phyloP scores from a whole-genome alignment of 2,113 vertebrate species.

The Chunga burmeisteri region DNA sequence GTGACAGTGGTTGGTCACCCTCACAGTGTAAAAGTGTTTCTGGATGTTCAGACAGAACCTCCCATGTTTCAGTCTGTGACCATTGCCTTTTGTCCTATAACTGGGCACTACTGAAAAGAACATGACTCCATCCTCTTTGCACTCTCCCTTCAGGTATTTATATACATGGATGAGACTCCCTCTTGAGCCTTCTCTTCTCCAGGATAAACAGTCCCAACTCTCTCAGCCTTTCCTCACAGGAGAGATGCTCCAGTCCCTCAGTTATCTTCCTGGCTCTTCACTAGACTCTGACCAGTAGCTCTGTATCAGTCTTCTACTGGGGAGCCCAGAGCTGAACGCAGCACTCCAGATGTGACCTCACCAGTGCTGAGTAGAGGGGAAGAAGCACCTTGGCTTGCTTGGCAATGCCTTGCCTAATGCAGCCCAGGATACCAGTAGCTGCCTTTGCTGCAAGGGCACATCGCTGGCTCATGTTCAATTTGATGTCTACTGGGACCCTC shows the following conservation, averaged over 20 bases:
- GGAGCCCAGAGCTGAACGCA: not conserved
- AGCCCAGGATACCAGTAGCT: not conserved
- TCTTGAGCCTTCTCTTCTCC: not conserved
- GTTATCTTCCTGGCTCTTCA: not conserved
- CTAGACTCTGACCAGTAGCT: not conserved
- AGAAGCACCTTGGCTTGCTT: not conserved
- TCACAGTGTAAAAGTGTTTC: too few relatives aligned
- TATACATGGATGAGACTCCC: too few relatives aligned
- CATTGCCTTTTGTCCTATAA: not conserved
- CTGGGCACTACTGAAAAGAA: not conserved
- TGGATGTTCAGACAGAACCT: too few relatives aligned
- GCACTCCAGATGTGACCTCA: not conserved
- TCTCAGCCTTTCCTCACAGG: not conserved
- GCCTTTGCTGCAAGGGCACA: not conserved
- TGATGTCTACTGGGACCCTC: not conserved
- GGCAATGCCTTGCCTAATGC: not conserved
- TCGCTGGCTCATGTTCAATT: not conserved
- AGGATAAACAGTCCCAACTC: not conserved
- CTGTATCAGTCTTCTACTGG: not conserved
- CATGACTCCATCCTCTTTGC: too few relatives aligned
- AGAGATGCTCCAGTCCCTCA: not conserved
- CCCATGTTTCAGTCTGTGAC: too few relatives aligned
- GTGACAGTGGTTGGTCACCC: too few relatives aligned
- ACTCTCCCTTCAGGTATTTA: too few relatives aligned
- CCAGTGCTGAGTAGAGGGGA: not conserved